Conservation (phyloP, 2,797 vertebrate genomes). For the Thripadectes ignobilis region DNA sequence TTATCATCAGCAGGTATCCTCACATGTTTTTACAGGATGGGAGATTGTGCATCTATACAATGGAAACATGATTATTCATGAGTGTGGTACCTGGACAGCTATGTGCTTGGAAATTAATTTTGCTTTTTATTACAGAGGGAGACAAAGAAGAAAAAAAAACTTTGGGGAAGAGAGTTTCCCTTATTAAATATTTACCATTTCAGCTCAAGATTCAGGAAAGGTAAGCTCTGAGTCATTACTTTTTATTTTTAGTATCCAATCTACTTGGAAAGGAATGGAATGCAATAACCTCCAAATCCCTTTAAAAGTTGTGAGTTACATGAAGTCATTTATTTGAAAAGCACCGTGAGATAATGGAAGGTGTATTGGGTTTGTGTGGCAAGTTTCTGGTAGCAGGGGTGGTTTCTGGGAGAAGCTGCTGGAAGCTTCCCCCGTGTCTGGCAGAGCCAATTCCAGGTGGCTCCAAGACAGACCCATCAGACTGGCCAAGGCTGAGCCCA, state of each 20-base stretch:
- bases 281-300: constrained; percentile 24
- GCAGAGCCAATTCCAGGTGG: accelerated
- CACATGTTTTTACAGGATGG: not conserved
- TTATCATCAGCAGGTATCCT: not conserved
- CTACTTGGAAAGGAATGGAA: constrained; percentile 35
- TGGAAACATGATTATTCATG: not conserved
- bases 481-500: not conserved
- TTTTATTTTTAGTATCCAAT: constrained; percentile 59
- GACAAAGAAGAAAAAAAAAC: constrained; percentile 8
- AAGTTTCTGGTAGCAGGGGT: not conserved
- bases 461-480: not conserved
- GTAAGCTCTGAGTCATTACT: constrained; percentile 48
- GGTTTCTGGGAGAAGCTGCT: not conserved
- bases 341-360: constrained; percentile 12
- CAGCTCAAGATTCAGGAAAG: constrained; percentile 20
- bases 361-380: not conserved
- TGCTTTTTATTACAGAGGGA: not conserved
- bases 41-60: not conserved
- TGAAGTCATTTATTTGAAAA: constrained; percentile 28
- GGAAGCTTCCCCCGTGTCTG: accelerated
- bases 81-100: not conserved
- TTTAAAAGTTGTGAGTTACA: constrained; percentile 28
- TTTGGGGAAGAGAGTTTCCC: not conserved
- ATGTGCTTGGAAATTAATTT: not conserved
- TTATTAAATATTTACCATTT: constrained; percentile 67